Percentiles rank a stretch among this genome's conserved stretches.
phyloP scores from a whole-genome alignment of 2,797 vertebrate species.

The Petrocephalus schoutedeni region DNA sequence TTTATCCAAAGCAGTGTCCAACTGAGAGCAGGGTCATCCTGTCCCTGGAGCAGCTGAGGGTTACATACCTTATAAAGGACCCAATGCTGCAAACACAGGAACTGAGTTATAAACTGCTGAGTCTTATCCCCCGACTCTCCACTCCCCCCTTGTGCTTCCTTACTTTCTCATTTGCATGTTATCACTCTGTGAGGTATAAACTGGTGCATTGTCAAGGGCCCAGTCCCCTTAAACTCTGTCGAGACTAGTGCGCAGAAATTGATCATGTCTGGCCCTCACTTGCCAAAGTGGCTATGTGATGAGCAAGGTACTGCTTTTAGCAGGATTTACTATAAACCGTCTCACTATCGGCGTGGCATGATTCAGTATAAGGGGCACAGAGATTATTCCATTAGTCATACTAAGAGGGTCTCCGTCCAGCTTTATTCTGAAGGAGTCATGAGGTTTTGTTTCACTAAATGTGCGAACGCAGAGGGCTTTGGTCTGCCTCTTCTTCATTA shows the following conservation, averaged over 20 bases:
- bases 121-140: background rate
- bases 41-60: background rate
- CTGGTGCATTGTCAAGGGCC: background rate
- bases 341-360: background rate
- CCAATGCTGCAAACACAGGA: background rate
- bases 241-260: background rate
- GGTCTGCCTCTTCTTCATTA: background rate
- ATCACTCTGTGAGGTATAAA: background rate
- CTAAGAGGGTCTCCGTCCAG: background rate
- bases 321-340: background rate
- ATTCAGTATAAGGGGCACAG: background rate
- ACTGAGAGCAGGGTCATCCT: background rate
- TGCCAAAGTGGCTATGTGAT: background rate
- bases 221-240: background rate
- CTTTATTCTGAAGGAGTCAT: background rate
- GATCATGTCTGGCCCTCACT: background rate
- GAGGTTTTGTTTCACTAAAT: background rate
- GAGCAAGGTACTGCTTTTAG: background rate
- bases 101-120: background rate
- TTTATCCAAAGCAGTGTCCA: background rate
- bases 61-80: background rate
- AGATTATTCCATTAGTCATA: background rate
- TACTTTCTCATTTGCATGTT: background rate
- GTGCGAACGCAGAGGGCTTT: background rate
- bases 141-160: background rate